These are phyloP conservation scores for Xiphorhynchus elegans DNA, from an alignment of 2,113 vertebrate species.

Conservation along the genomic window DNA sequence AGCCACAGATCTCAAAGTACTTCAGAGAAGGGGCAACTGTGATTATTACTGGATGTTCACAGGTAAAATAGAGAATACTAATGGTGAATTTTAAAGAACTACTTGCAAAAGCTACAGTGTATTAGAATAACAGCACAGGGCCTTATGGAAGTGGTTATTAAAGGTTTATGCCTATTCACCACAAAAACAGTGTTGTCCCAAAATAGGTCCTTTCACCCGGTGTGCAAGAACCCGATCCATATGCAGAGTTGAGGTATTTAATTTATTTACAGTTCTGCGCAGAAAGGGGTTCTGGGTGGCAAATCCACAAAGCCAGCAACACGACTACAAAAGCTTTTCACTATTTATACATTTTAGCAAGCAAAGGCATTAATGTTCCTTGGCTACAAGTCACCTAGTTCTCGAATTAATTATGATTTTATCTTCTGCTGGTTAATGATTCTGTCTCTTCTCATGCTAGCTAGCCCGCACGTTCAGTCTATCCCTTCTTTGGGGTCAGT, in stretches of 20 bases:
- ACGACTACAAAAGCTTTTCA: neutral
- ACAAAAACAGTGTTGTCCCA: neutral
- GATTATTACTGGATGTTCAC: neutral
- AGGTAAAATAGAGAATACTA: neutral
- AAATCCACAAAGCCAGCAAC: neutral
- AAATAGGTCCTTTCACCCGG: neutral
- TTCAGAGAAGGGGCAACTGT: neutral
- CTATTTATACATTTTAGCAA: neutral
- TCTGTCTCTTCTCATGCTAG: neutral
- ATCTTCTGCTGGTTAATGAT: neutral
- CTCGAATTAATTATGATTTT: neutral
- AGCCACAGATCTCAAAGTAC: neutral
- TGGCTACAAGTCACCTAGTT: neutral
- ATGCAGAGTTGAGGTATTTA: neutral
- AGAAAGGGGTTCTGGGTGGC: neutral
- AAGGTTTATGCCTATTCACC: neutral
- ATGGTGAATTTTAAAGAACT: neutral
- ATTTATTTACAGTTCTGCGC: neutral
- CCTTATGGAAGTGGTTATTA: neutral
- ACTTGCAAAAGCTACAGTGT: fast-evolving
- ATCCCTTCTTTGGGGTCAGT: neutral
- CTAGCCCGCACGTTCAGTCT: neutral
- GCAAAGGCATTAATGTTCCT: neutral
- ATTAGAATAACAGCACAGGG: neutral
- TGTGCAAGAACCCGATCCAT: neutral